Percentiles rank a stretch among this genome's conserved stretches.
These are phyloP conservation scores for Galerucella calmariensis DNA, from an alignment of 2,888 invertebrate genomes.

Conservation along the genomic window DNA sequence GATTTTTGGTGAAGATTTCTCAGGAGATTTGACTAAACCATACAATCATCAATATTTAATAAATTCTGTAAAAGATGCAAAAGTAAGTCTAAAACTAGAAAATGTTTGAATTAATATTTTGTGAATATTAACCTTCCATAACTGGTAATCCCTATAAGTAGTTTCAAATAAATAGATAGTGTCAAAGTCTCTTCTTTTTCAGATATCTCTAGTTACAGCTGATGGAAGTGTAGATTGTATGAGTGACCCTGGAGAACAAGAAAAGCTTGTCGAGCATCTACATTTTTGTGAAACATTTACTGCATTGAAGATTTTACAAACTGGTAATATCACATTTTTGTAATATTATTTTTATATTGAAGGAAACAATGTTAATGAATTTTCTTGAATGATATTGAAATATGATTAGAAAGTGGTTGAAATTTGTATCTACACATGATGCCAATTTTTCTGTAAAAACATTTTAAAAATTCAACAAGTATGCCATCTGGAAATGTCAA, in stretches of 20 bases:
- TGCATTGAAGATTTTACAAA: constrained; percentile 76
- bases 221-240: constrained; percentile 95
- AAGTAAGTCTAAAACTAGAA: constrained; percentile 33
- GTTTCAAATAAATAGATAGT: neutral
- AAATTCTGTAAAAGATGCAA: constrained; percentile 53
- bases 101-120: too few species aligned
- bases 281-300: constrained; percentile 87
- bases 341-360: too few species aligned
- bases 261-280: constrained; percentile 79
- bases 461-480: too few species aligned
- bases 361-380: too few species aligned
- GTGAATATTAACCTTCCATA: too few species aligned
- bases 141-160: too few species aligned
- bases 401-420: too few species aligned
- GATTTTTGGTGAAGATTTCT: constrained; percentile 87
- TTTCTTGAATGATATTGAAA: too few species aligned
- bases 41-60: constrained; percentile 76
- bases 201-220: constrained; percentile 83
- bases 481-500: too few species aligned
- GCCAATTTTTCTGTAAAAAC: too few species aligned
- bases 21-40: constrained; percentile 83
- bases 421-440: too few species aligned
- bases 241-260: constrained; percentile 87
- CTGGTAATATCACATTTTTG: constrained; percentile 48
- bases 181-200: constrained; percentile 37